These are phyloP conservation scores for Nixonia krombeini DNA, from an alignment of 1,140 invertebrate species.

Conservation along the genomic window DNA sequence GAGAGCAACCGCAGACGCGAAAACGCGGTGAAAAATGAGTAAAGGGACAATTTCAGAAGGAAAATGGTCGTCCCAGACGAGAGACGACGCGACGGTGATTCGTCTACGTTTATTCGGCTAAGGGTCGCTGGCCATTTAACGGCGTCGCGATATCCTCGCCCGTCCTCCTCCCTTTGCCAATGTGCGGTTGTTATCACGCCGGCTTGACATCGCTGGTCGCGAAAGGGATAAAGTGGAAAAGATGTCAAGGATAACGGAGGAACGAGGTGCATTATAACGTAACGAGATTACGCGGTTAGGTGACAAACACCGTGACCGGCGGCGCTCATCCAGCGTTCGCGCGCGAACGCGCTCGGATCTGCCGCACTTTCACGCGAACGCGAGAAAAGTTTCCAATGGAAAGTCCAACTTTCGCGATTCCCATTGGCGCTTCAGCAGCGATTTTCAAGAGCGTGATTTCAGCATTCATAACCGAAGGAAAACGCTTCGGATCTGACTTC, in stretches of 20 bases:
- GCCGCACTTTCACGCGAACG: conserved; percentile 48
- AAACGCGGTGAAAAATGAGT: too few relatives aligned
- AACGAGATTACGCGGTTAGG: conserved; percentile 62
- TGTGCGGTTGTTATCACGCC: conserved; percentile 4
- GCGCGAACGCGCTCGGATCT: conserved; percentile 21
- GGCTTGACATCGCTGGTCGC: conserved; percentile 7
- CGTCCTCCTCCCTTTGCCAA: conserved; percentile 23
- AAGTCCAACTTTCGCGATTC: conserved; percentile 46
- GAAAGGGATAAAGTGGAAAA: conserved; percentile 32
- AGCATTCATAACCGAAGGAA: too few relatives aligned
- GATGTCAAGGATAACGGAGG: conserved; percentile 63
- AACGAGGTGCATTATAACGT: conserved; percentile 47
- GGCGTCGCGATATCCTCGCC: conserved; percentile 28
- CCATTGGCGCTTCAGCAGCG: conserved; percentile 14
- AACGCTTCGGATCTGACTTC: too few relatives aligned
- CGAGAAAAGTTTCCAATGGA: conserved; percentile 53
- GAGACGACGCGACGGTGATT: too few relatives aligned
- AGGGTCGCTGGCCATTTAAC: conserved; percentile 50
- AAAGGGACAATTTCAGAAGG: conserved; percentile 21
- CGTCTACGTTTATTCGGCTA: too few relatives aligned
- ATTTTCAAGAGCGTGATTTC: too few relatives aligned
- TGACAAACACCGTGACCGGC: conserved; percentile 42
- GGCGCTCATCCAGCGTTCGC: conserved; percentile 11
- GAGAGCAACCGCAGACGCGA: too few relatives aligned
- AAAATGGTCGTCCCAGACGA: neutral